Evolutionary conservation across 2,113 vertebrate species (phyloP), one percentile per base, ranked within the genome.

Genomic region (Condylura cristata): DNA sequence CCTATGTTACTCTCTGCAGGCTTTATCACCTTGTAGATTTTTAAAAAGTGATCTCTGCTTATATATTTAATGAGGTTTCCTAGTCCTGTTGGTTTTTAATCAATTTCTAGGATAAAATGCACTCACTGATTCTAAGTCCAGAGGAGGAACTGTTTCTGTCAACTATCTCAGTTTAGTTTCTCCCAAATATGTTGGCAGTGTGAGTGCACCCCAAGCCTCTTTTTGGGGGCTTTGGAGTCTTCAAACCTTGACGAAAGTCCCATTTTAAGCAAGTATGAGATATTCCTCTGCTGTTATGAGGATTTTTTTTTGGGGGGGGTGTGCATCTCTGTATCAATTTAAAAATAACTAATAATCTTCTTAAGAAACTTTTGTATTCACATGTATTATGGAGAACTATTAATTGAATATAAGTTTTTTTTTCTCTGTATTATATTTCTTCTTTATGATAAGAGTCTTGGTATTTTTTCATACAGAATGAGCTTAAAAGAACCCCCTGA

Each of bases 1-100:
- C 24, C 58, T 46, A 1, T 70, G 80, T 94, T 96, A 88, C 14
- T 79, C 53, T 66, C 68, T 75, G 68, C 24, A 90, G 30, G 26
- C 88, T 88, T 94, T 78, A 84, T 92, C 61, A 68, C 41, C 66
- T 90, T 82, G n/a, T 60, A 66, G 86, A 48, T 92, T 80, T 95
- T 96, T 83, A 20, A 51, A 95, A 91, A 46, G 68, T 88, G 81
- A 92, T 65, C 89, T 90, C 61, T 92, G 68, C 58, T 81, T 94
- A 65, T 70, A 37, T 74, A 86, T 88, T 93, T 96, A 90, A 88
- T 86, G 93, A 92, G 58, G n/a, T 51, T 90, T 94, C 37, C 63
- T 32, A 82, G 91, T 80, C 30, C 66, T 88, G 6, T 71, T 90
- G 78, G 61, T 78, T 79, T 95, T 6, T 72, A 82, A 95, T 97